Evolutionary conservation across 2,113 vertebrate species (phyloP).

Genomic region (Mesocricetus auratus): DNA sequence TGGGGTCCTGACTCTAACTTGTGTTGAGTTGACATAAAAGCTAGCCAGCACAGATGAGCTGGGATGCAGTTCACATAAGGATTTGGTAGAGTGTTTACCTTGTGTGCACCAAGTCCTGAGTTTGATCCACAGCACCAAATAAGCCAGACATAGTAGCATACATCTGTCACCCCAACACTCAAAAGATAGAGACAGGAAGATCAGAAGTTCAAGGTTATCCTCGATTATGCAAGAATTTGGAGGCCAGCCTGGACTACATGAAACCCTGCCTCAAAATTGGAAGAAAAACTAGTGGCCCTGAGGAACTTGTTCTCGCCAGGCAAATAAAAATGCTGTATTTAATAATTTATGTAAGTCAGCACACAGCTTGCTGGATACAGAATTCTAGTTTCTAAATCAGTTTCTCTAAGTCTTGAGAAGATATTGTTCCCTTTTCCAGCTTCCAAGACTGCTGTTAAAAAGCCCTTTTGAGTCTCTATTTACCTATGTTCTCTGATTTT

Average conservation of each 20-base stretch:
- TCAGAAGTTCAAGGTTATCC: not conserved
- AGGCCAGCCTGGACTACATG: not conserved
- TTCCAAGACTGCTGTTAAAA: not conserved
- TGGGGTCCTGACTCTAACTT: not conserved
- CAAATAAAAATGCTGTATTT: not conserved
- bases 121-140: not conserved
- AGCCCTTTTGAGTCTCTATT: not conserved
- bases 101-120: not conserved
- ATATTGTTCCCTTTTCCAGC: not conserved
- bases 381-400: not conserved
- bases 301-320: conserved; percentile 15
- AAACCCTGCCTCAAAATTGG: not conserved
- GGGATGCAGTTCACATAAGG: not conserved
- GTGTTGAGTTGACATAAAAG: not conserved
- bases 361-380: not conserved
- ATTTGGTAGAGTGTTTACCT: not conserved
- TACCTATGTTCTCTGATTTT: not conserved
- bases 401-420: not conserved
- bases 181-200: not conserved
- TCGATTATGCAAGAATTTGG: not conserved
- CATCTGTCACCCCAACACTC: not conserved
- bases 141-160: not conserved
- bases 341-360: conserved; percentile 4
- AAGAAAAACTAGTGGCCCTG: not conserved
- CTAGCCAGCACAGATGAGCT: not conserved